Evolutionary conservation across 2,113 vertebrate species (phyloP).

Genomic region (Hyla sarda): DNA sequence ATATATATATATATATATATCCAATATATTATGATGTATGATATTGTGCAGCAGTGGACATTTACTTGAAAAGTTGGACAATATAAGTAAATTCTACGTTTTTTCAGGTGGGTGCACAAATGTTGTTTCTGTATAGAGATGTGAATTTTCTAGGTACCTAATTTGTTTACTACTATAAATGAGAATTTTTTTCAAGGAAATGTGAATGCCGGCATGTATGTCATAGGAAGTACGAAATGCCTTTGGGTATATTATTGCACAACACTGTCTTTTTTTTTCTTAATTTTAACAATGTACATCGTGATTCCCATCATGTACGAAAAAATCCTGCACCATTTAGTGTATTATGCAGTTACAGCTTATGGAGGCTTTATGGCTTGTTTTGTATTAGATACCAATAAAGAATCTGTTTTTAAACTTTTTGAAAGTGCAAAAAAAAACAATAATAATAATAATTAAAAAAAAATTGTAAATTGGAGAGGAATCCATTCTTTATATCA

Average conservation of each 20-base stretch:
- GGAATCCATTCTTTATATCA: too few relatives aligned
- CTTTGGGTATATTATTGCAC: neutral
- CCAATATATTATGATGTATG: too few relatives aligned
- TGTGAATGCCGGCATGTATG: neutral
- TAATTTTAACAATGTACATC: too few relatives aligned
- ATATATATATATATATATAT: too few relatives aligned
- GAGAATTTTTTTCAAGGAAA: neutral
- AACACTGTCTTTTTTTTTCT: too few relatives aligned
- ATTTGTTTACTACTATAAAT: neutral
- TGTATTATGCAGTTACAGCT: neutral
- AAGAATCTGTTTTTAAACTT: neutral
- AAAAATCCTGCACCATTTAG: too few relatives aligned
- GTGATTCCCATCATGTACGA: too few relatives aligned
- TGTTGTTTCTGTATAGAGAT: neutral
- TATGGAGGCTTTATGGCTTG: neutral
- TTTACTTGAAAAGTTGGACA: neutral
- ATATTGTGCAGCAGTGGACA: neutral
- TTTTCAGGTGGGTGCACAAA: neutral
- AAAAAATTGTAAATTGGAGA: too few relatives aligned
- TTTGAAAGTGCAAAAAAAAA: neutral
- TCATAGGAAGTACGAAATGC: neutral
- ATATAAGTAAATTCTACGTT: neutral
- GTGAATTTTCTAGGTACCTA: neutral
- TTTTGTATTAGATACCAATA: neutral
- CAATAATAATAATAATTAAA: too few relatives aligned